Base-by-base conservation (phyloP, 2,888 invertebrate genomes). In the Syrphus vitripennis region DNA sequence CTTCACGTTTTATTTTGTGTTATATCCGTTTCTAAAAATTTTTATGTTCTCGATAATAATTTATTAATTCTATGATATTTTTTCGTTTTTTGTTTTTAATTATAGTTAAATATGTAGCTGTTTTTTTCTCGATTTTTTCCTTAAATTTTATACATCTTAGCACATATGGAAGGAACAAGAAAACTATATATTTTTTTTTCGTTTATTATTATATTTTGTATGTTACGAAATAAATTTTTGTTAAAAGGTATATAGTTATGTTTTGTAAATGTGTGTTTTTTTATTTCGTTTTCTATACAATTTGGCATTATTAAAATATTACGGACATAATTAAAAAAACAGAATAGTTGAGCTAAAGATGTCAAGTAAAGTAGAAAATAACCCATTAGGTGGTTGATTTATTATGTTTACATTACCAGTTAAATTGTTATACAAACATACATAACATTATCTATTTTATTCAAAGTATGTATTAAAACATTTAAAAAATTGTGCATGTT, bases 111-210 rank as follows among this genome's bases (percentile, higher is more conserved):
- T 31, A 16, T 31, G 4, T 24, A 67, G 67, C 72, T 78, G 50
- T 63, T 71, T 26, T 24, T 78, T 74, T 42, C 29, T 63, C 40
- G 48, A 75, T 10, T 34, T 29, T 75, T 72, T 71, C 40, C 53
- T 57, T 67, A 19, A 53, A 31, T 65, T 80, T 75, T 74, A 26
- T 74, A 82, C 69, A 82, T 69, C 82, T 78, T 86, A 77, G 72
- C 71, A 82, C 74, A 74, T 82, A 78, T 86, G 86, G 82, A 86
- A 86, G 86, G 86, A 86, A 86, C 86, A 82, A 82, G 82, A 86
- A 86, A 86, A 40, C 42, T 70, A 63, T 67, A 63, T 71, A 12
- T 70, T 45, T 37, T 40, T 37, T 70, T 45, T 37, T 40, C 26
- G 19, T 42, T 70, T 42, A 26, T 55, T 75, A 61, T 67, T 75